Evolutionary conservation across 2,797 vertebrate species (phyloP).

Genomic region (Taeniopygia guttata): DNA sequence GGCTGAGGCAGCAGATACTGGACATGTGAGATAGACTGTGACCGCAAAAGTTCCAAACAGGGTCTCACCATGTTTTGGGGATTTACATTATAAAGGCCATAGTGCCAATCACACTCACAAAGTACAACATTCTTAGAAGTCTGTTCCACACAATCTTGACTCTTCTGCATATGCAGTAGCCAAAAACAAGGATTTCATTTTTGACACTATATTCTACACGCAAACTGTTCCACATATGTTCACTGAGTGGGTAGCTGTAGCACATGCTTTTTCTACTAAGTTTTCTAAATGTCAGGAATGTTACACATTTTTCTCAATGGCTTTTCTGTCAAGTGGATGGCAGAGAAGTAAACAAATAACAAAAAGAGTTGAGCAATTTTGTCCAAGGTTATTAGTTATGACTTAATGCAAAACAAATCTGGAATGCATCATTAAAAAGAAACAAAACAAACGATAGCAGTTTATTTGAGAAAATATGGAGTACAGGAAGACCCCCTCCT

Average conservation of each 20-base stretch:
- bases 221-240: conserved; percentile 52
- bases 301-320: background rate
- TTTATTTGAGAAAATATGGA: background rate
- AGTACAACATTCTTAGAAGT: background rate
- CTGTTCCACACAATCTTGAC: background rate
- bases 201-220: conserved; percentile 15
- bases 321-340: background rate
- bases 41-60: background rate
- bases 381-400: conserved; percentile 12
- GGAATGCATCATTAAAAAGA: background rate
- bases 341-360: background rate
- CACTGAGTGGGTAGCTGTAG: background rate
- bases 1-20: background rate
- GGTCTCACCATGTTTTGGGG: background rate
- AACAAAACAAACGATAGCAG: background rate
- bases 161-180: conserved; percentile 25
- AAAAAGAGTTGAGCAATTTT: background rate
- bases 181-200: conserved; percentile 13
- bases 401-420: background rate
- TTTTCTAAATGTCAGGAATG: conserved; percentile 11
- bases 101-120: background rate
- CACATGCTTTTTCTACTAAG: background rate
- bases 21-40: background rate
- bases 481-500: background rate
- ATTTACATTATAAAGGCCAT: background rate